These are phyloP conservation scores for Clostera curtula DNA, from an alignment of 2,888 invertebrate species.

Conservation along the genomic window DNA sequence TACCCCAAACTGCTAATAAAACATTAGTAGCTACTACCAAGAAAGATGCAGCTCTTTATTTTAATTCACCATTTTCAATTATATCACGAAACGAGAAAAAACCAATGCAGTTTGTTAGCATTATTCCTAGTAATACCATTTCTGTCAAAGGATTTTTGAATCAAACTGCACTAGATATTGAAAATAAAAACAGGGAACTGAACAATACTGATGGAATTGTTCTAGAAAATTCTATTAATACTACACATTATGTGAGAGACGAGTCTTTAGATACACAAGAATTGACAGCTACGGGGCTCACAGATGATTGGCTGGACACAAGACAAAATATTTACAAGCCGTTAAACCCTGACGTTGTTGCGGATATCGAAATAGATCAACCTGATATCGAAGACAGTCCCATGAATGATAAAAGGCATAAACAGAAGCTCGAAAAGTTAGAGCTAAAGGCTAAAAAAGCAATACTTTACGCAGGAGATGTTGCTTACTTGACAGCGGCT, in stretches of 20 bases:
- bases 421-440: constrained; percentile 51
- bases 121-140: constrained; percentile 16
- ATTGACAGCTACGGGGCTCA: constrained; percentile 36
- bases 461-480: constrained; percentile 65
- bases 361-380: constrained; percentile 61
- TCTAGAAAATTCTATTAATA: constrained; percentile 46
- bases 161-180: constrained; percentile 53
- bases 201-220: constrained; percentile 47
- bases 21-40: constrained; percentile 8
- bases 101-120: constrained; percentile 36
- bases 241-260: constrained; percentile 34
- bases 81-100: constrained; percentile 37
- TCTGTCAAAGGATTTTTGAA: constrained; percentile 54
- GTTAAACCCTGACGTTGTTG: constrained; percentile 48
- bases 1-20: constrained; percentile 6
- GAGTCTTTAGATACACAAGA: constrained; percentile 45
- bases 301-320: constrained; percentile 53
- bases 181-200: constrained; percentile 31
- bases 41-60: constrained; percentile 8
- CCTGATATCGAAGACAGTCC: constrained; percentile 48
- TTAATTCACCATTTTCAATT: constrained; percentile 43
- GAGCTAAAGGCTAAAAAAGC: constrained; percentile 67
- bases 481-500: constrained; percentile 63
- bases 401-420: constrained; percentile 46
- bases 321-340: constrained; percentile 44